Evolutionary conservation across 1,140 invertebrate species (phyloP).

Genomic region (Tetranychus urticae): DNA sequence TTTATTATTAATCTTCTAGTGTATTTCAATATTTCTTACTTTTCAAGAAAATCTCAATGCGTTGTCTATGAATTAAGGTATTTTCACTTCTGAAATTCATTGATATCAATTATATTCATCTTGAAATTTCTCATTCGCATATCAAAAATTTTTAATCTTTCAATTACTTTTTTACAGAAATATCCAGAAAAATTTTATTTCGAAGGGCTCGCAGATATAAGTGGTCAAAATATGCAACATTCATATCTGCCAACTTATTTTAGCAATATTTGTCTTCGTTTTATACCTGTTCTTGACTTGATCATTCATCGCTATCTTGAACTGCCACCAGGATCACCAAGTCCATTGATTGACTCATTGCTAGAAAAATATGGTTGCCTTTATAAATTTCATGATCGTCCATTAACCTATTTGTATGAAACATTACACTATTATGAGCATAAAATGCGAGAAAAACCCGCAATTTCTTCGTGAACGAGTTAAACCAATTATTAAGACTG

Average conservation of each 20-base stretch:
- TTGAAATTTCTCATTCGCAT: neutral
- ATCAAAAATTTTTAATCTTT: neutral
- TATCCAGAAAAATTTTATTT: constrained; percentile 87
- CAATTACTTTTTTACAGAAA: constrained; percentile 29
- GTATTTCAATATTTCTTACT: too few species aligned
- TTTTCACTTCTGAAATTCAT: too few species aligned
- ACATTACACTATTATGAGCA: constrained; percentile 86
- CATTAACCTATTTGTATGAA: constrained; percentile 83
- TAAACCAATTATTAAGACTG: constrained; percentile 50
- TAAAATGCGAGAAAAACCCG: constrained; percentile 52
- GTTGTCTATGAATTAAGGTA: too few species aligned
- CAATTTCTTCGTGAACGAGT: constrained; percentile 57
- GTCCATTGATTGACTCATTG: constrained; percentile 55
- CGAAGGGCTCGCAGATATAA: constrained; percentile 43
- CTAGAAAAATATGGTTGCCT: constrained; percentile 70
- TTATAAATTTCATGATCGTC: constrained; percentile 90
- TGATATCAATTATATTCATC: too few species aligned
- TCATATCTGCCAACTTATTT: constrained; percentile 69
- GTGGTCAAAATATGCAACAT: constrained; percentile 33
- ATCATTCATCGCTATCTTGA: constrained; percentile 80
- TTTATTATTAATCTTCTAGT: neutral
- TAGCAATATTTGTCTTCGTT: constrained; percentile 82
- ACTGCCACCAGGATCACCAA: constrained; percentile 47
- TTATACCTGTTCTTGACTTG: constrained; percentile 60
- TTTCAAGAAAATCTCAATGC: too few species aligned